These are phyloP conservation scores for Ophraella communa DNA, from an alignment of 2,888 invertebrate genomes.

Conservation along the genomic window DNA sequence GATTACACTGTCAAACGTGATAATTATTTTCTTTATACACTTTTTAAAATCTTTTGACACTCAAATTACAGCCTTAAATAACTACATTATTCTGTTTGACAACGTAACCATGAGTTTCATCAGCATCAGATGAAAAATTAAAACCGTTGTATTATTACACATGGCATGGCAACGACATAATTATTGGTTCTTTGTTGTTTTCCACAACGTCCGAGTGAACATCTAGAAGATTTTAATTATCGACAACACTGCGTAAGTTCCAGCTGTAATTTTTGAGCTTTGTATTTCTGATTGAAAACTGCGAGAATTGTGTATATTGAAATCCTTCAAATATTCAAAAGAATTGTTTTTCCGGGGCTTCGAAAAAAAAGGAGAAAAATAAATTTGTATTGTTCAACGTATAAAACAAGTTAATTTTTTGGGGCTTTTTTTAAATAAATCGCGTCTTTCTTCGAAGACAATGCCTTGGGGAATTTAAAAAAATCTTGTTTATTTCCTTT, in stretches of 20 bases:
- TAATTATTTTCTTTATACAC: no score
- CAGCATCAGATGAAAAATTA: not conserved
- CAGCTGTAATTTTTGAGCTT: constrained; percentile 1
- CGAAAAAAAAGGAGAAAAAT: not conserved
- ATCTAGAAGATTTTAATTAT: not conserved
- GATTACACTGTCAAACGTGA: no score
- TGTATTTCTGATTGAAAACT: not conserved
- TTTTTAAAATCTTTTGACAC: no score
- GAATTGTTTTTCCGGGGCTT: not conserved
- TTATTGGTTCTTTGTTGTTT: not conserved
- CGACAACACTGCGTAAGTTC: not conserved
- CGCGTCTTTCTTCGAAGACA: not conserved
- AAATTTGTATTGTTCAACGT: not conserved
- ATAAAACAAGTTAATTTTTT: not conserved
- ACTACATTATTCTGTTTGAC: not conserved
- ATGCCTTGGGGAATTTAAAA: not conserved
- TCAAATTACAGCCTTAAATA: no score
- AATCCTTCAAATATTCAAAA: not conserved
- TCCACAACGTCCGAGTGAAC: not conserved
- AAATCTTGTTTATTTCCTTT: no score
- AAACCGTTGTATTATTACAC: not conserved
- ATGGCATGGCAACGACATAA: not conserved
- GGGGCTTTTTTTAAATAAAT: not conserved
- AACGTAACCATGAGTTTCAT: not conserved
- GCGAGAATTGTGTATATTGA: not conserved